Conservation (phyloP, 2,113 vertebrate genomes). For the Colinus virginianus region DNA sequence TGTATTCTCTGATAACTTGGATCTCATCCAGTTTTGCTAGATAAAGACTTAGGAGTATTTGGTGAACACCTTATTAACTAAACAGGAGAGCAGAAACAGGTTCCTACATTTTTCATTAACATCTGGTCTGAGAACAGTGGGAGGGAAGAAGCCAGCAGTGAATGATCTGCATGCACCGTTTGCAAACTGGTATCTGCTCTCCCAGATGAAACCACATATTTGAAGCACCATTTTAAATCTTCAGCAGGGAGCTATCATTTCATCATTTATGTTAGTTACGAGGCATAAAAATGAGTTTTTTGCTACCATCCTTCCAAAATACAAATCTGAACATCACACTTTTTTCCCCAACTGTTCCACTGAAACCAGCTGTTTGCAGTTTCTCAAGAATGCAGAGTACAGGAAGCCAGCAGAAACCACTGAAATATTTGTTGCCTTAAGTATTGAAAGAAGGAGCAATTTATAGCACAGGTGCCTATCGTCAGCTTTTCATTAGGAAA, state of each 20-base stretch:
- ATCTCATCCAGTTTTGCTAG: constrained; percentile 46
- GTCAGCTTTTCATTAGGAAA: background rate
- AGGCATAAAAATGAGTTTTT: constrained; percentile 23
- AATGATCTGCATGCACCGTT: constrained; percentile 6
- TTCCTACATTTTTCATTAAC: constrained; percentile 59
- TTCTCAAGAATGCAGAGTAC: background rate
- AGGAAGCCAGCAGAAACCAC: background rate
- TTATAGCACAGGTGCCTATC: background rate
- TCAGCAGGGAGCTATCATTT: constrained; percentile 51
- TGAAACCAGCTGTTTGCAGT: background rate
- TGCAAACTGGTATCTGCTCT: constrained; percentile 32
- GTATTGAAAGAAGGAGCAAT: background rate
- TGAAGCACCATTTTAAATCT: constrained; percentile 61
- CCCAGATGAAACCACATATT: constrained; percentile 27
- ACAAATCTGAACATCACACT: background rate
- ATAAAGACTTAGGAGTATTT: constrained; percentile 49
- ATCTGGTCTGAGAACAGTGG: constrained; percentile 54
- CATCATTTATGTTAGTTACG: constrained; percentile 34
- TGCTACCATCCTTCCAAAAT: background rate
- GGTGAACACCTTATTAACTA: constrained; percentile 41
- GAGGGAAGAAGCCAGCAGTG: background rate
- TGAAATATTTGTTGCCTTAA: background rate
- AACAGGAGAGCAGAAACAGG: background rate
- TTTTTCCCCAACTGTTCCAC: background rate
- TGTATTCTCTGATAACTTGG: constrained; percentile 63